Evolutionary conservation across 1,140 invertebrate genomes (phyloP).

Genomic region (Pteromalus puparum): DNA sequence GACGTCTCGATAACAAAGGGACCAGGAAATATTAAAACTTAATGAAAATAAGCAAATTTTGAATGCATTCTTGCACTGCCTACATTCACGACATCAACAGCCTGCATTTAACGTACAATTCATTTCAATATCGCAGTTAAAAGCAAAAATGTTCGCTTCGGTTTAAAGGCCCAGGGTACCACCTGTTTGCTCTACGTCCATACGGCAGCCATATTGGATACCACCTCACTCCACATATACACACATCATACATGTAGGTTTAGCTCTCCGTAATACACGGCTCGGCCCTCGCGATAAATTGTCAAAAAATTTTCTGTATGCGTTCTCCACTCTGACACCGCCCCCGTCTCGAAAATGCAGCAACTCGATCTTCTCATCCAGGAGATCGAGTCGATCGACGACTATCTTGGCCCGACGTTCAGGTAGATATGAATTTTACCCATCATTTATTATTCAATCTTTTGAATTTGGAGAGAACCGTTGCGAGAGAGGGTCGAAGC

Average conservation of each 20-base stretch:
- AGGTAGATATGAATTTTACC: conserved; percentile 74
- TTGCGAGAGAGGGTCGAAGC: conserved; percentile 53
- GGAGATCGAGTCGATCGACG: conserved; percentile 93
- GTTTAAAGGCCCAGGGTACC: neutral
- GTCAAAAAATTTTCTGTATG: conserved; percentile 17
- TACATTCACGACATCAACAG: no score
- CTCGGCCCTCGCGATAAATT: neutral
- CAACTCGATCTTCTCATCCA: conserved; percentile 83
- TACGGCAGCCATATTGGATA: neutral
- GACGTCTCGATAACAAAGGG: neutral
- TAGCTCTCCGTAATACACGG: neutral
- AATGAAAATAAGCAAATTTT: no score
- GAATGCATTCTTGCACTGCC: no score
- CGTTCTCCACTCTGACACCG: neutral
- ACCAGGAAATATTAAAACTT: no score
- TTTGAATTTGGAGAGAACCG: conserved; percentile 40
- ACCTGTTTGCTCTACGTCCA: neutral
- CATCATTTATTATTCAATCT: conserved; percentile 17
- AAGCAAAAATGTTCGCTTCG: neutral
- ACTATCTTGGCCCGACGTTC: conserved; percentile 93
- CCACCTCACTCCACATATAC: neutral
- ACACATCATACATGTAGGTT: neutral
- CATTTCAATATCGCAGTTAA: neutral
- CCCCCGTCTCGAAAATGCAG: conserved; percentile 62
- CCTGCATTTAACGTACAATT: neutral